A percentile compares a stretch with the other conserved stretches of the same genome.
Evolutionary conservation across 1,140 invertebrate species (phyloP).

Genomic region (Tetragonula clypearis): DNA sequence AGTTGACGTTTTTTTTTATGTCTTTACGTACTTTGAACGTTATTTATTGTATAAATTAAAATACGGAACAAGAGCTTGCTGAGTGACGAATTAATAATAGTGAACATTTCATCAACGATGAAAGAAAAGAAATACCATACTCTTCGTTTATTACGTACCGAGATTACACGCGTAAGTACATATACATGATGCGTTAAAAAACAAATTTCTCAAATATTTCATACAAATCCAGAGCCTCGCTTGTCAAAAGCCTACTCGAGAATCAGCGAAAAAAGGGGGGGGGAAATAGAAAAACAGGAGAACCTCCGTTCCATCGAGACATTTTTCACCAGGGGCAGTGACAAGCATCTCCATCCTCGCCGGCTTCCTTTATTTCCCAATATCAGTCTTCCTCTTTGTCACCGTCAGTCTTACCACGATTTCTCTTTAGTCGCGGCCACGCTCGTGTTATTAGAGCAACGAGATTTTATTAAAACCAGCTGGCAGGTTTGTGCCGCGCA

Average conservation of each 20-base stretch:
- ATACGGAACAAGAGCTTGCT: too few species aligned
- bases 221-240: neutral
- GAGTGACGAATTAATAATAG: too few species aligned
- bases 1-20: too few species aligned
- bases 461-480: constrained; percentile 63
- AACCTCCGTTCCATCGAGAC: neutral
- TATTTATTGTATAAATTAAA: too few species aligned
- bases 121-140: too few species aligned
- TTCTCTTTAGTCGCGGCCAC: constrained; percentile 36
- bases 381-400: neutral
- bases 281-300: neutral
- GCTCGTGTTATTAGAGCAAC: constrained; percentile 59
- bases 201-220: neutral
- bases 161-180: too few species aligned
- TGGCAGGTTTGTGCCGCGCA: neutral
- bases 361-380: neutral
- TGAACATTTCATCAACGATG: too few species aligned
- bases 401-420: constrained; percentile 37
- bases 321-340: neutral
- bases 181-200: too few species aligned
- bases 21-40: too few species aligned
- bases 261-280: neutral
- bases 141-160: too few species aligned
- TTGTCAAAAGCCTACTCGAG: neutral
- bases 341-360: neutral